A percentile compares a stretch with the other conserved stretches of the same genome.
Evolutionary conservation across 2,888 invertebrate species (phyloP).

Genomic region (Malachius bipustulatus): DNA sequence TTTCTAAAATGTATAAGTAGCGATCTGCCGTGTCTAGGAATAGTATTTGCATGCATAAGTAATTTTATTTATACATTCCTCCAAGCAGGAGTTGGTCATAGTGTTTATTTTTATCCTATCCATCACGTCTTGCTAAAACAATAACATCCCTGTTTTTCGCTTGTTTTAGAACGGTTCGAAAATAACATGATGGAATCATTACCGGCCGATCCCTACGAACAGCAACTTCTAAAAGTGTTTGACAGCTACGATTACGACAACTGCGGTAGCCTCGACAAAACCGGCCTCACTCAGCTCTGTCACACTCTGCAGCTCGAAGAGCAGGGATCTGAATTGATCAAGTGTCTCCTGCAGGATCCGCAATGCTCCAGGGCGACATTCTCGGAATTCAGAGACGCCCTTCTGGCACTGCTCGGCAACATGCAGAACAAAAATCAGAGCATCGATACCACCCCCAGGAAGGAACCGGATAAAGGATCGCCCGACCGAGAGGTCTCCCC

Average conservation of each 20-base stretch:
- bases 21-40: too few relatives aligned
- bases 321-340: constrained; percentile 50
- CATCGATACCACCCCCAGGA: constrained; percentile 21
- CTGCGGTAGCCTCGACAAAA: constrained; percentile 53
- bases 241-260: constrained; percentile 64
- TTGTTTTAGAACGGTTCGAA: too few relatives aligned
- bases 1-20: too few relatives aligned
- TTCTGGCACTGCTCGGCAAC: constrained; percentile 56
- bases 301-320: constrained; percentile 68
- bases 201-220: constrained; percentile 61
- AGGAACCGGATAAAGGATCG: constrained; percentile 40
- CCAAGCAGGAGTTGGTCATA: too few relatives aligned
- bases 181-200: constrained; percentile 21
- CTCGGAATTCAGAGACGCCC: constrained; percentile 62
- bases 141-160: too few relatives aligned
- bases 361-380: constrained; percentile 49
- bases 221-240: constrained; percentile 69
- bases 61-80: too few relatives aligned
- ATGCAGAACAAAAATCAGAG: constrained; percentile 24
- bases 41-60: too few relatives aligned
- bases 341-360: constrained; percentile 43
- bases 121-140: too few relatives aligned
- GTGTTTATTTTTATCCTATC: too few relatives aligned
- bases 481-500: constrained; percentile 62
- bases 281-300: constrained; percentile 57